Base-by-base conservation (phyloP, 2,888 invertebrate genomes). In the Pelosia muscerda region DNA sequence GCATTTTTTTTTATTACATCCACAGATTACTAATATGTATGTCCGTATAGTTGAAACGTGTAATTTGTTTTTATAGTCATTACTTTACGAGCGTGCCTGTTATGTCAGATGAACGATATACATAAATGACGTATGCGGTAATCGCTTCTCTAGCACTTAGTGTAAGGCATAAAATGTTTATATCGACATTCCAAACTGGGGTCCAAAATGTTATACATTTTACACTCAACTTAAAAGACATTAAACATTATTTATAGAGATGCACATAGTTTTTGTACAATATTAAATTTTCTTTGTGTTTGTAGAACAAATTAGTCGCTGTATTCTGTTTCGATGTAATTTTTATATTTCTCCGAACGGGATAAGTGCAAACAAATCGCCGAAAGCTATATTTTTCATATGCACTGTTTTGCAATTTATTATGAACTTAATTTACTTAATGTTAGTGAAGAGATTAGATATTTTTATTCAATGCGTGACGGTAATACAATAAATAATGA, bases 381-480 rank as follows among this genome's bases (percentile, higher is more conserved):
- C 69, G 79, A 74, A 76, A 76, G 79, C 75, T 79, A 70, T 74
- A 75, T 75, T 75, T 78, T 77, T 75, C 79, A 80, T 85, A 84
- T 86, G 90, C 90, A 91, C 90, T 84, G 84, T 92, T 63, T 90
- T 90, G 90, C 92, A 90, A 90, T 91, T 86, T 90, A 87, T 89
- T 86, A 90, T 90, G 86, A 92, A 91, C 87, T 88, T 88, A 92
- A 91, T 91, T 92, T 93, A 92, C 92, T 91, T 93, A 90, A 90
- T 89, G 84, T 87, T 91, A 92, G 91, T 84, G 84, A 90, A 91
- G 93, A 93, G 92, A 94, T 93, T 93, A 92, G 92, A 93, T 93
- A 92, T 93, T 92, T 91, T 92, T 93, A 92, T 93, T 93, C 91
- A 91, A 92, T 89, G 92, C 92, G 92, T 92, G 93, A 92, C 90